phyloP scores from a whole-genome alignment of 1,140 invertebrate genomes.

The Euwallacea similis region DNA sequence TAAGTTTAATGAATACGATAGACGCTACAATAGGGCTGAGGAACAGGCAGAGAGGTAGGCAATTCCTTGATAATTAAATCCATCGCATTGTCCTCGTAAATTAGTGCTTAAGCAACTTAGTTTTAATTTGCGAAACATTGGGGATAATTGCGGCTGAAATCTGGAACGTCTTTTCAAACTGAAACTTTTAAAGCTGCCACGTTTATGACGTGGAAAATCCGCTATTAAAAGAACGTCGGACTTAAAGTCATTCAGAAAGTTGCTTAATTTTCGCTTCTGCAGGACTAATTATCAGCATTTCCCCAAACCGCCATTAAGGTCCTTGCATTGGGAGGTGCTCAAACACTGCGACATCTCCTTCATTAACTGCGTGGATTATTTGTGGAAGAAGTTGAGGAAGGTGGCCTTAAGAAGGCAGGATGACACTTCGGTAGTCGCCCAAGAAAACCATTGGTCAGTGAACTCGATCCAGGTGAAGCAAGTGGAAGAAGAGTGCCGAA shows the following conservation, averaged over 20 bases:
- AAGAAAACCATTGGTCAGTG: constrained; percentile 55
- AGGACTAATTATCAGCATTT: constrained; percentile 48
- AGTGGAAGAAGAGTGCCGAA: constrained; percentile 57
- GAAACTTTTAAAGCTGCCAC: not conserved
- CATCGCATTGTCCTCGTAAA: no score
- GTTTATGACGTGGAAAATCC: constrained; percentile 18
- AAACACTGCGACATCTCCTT: constrained; percentile 60
- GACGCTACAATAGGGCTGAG: constrained; percentile 50
- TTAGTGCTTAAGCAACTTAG: no score
- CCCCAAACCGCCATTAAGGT: constrained; percentile 59
- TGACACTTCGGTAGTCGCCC: constrained; percentile 57
- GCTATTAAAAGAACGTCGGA: constrained; percentile 17
- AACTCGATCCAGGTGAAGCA: constrained; percentile 49
- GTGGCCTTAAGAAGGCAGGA: constrained; percentile 54
- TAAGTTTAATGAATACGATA: constrained; percentile 67
- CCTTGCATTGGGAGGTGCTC: constrained; percentile 64
- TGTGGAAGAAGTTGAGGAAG: constrained; percentile 54
- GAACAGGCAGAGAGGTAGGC: constrained; percentile 33
- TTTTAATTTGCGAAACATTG: no score
- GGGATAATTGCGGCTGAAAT: not conserved
- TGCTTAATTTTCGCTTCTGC: constrained; percentile 1
- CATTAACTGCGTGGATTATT: constrained; percentile 59
- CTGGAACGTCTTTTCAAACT: constrained; percentile 3
- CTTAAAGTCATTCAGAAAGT: constrained; percentile 16
- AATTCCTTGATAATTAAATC: no score